Evolutionary conservation across 2,113 vertebrate genomes (phyloP).

Genomic region (Aepyceros melampus): DNA sequence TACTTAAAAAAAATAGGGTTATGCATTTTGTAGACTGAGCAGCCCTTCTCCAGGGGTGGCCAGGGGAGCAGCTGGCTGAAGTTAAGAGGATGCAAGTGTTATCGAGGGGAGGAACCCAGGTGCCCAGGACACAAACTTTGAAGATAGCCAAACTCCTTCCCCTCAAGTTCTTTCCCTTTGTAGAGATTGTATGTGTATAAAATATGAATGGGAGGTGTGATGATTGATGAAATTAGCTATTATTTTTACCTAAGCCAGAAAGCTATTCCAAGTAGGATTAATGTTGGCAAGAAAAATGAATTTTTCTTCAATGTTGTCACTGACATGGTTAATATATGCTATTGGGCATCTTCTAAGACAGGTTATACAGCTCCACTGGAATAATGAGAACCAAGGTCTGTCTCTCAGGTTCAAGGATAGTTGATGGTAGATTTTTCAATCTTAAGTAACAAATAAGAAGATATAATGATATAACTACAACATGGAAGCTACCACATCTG

Average conservation of each 20-base stretch:
- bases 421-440: background rate
- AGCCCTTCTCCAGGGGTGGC: background rate
- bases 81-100: background rate
- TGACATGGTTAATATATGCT: background rate
- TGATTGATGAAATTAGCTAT: conserved; percentile 36
- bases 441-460: background rate
- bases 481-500: background rate
- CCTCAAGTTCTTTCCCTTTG: background rate
- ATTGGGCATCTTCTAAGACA: background rate
- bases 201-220: conserved; percentile 5
- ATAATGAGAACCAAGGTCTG: background rate
- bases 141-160: background rate
- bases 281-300: conserved; percentile 38
- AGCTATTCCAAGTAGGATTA: conserved; percentile 11
- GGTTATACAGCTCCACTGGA: background rate
- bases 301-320: background rate
- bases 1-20: background rate
- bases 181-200: background rate
- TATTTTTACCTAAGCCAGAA: conserved; percentile 39
- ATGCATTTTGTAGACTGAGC: background rate
- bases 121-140: background rate
- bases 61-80: background rate
- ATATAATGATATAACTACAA: background rate
- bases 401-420: background rate
- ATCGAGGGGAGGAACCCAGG: background rate